Evolutionary conservation across 2,888 invertebrate species (phyloP), one percentile per base, ranked within the genome.

Genomic region (Auanema freiburgensis): DNA sequence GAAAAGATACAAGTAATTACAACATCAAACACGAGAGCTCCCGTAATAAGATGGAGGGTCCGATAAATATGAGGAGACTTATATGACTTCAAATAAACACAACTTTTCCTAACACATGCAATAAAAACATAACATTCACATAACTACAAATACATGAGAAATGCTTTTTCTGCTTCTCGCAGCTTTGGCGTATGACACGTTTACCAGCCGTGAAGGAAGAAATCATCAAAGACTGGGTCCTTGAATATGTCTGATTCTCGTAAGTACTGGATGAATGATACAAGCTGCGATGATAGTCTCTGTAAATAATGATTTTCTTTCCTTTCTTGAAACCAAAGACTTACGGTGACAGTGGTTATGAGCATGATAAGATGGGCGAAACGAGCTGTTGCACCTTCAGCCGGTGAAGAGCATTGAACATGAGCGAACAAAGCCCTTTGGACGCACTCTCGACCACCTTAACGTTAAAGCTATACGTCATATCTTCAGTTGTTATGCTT

Each of bases 281-380:
- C 18, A 33, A 60, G 16, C 40, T 60, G 60, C 5, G 60, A 54
- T 14, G 60, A 60, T 43, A 60, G 43, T 2, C 60, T 33, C 60
- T 60, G 55, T 43, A 60, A 43, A 43, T 14, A n/a, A 50, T 54
- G 33, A 33, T 33, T 40, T n/a, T 56, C 40, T 41, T 46, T 3
- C 21, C 50, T 12, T 23, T n/a, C 46, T 16, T 46, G 10, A 5
- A 46, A n/a, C 11, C 12, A 46, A 46, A 46, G 46, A 46, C 46
- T 60, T 24, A 60, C 60, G 21, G 60, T 42, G 3, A 60, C 60
- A 21, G 60, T 43, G n/a, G 60, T 60, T 42, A 60, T 60, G n/a
- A 60, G 44, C 60, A 60, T 60, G 11, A 60, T 44, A 18, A 60
- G 54, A 55, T 60, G 60, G 3, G 50, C 60, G 33, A 60, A 60